phyloP scores from a whole-genome alignment of 1,140 invertebrate genomes.

The Pentalonia nigronervosa region DNA sequence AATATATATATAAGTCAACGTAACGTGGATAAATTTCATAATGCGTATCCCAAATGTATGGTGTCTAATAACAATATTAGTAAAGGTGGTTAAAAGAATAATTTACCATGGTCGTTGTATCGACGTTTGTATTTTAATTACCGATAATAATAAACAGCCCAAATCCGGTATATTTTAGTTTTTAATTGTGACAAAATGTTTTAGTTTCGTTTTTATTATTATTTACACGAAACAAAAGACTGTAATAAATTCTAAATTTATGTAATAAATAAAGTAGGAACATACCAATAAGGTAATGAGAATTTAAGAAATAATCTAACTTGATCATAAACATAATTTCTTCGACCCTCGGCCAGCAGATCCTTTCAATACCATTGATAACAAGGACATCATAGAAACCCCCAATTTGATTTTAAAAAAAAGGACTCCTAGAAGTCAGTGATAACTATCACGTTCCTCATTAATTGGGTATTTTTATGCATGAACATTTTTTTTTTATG shows the following conservation, averaged over 20 bases:
- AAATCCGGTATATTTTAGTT: constrained; percentile 37
- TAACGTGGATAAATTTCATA: constrained; percentile 6
- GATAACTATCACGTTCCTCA: background rate
- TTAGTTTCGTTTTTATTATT: constrained; percentile 40
- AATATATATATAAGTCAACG: constrained; percentile 16
- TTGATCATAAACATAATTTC: constrained; percentile 49
- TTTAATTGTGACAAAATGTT: constrained; percentile 30
- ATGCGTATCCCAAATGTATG: constrained; percentile 23
- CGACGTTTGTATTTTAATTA: constrained; percentile 25
- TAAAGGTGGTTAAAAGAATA: constrained; percentile 4
- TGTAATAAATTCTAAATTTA: constrained; percentile 51
- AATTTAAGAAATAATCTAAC: constrained; percentile 53
- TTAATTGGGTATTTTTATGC: constrained; percentile 31
- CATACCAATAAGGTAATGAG: constrained; percentile 44
- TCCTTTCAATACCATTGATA: constrained; percentile 31
- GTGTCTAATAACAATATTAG: constrained; percentile 42
- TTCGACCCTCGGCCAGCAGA: constrained; percentile 30
- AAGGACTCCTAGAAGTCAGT: background rate
- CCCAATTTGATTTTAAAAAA: constrained; percentile 37
- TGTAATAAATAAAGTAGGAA: constrained; percentile 50
- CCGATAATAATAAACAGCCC: constrained; percentile 24
- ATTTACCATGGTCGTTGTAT: constrained; percentile 17
- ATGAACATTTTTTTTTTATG: background rate
- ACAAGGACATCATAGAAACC: constrained; percentile 18
- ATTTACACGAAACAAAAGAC: constrained; percentile 52